These are phyloP conservation scores for Diadumene lineata DNA, from an alignment of 92 coral and sea anemone species.

Conservation along the genomic window DNA sequence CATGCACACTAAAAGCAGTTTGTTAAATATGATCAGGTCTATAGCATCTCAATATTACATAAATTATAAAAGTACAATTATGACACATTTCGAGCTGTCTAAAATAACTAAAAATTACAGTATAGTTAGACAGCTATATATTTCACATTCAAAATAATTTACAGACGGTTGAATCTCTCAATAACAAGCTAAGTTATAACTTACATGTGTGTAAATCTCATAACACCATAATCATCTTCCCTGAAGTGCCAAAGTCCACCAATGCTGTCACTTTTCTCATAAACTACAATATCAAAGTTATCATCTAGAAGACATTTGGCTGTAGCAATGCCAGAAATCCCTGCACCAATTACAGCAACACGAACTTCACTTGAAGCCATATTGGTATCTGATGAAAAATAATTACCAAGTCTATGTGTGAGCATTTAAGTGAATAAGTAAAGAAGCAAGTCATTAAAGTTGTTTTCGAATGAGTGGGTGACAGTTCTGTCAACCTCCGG, in stretches of 20 bases:
- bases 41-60: no score
- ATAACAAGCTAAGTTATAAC: neutral
- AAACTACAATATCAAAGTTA: slow-evolving; percentile 64
- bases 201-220: slow-evolving; percentile 90
- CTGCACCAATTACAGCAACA: slow-evolving; percentile 77
- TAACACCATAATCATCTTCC: slow-evolving; percentile 70
- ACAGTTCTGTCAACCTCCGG: no score
- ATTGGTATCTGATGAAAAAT: neutral
- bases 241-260: slow-evolving; percentile 84
- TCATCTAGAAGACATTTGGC: slow-evolving; percentile 80
- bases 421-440: neutral
- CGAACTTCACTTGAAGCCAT: neutral
- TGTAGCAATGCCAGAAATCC: slow-evolving; percentile 74
- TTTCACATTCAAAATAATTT: no score
- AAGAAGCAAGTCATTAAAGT: neutral
- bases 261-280: slow-evolving; percentile 51
- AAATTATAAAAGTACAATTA: no score
- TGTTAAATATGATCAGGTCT: no score
- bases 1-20: no score
- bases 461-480: no score
- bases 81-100: no score
- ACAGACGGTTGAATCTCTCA: no score
- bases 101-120: no score
- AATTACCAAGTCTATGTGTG: neutral
- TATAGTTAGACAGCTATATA: no score